These are phyloP conservation scores for Vespertilio murinus DNA, from an alignment of 2,797 vertebrate genomes.

Conservation along the genomic window DNA sequence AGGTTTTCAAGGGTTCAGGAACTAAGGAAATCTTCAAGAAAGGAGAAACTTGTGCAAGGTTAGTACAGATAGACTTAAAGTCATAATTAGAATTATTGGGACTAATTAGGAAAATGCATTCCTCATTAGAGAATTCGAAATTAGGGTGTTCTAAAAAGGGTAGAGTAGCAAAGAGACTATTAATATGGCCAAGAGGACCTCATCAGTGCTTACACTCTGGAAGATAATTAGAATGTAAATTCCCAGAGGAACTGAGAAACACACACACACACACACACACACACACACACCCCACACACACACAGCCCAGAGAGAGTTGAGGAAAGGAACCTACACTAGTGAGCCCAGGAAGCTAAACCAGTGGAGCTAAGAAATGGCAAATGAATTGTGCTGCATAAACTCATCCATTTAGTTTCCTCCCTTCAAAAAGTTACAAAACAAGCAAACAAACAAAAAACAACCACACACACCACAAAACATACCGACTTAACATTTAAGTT, in stretches of 20 bases:
- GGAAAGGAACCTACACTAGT: neutral
- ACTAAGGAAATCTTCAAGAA: slow-evolving; percentile 34
- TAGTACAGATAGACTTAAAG: neutral
- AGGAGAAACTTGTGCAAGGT: neutral
- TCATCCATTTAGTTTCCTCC: neutral
- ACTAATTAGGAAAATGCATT: slow-evolving; percentile 29
- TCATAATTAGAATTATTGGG: neutral
- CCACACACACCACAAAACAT: too few species aligned
- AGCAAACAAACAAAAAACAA: too few species aligned
- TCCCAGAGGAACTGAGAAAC: neutral
- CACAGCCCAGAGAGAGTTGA: neutral
- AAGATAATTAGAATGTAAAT: neutral
- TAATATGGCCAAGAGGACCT: neutral
- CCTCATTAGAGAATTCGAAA: slow-evolving; percentile 30
- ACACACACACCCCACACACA: neutral
- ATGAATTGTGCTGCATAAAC: neutral
- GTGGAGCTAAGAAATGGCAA: slow-evolving; percentile 16
- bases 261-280: too few species aligned
- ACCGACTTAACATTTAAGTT: neutral
- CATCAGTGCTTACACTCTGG: neutral
- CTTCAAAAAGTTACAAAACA: neutral
- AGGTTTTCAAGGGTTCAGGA: slow-evolving; percentile 10
- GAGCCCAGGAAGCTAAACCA: neutral
- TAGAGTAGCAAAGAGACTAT: neutral
- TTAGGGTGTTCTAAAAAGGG: neutral